phyloP scores from a whole-genome alignment of 2,797 vertebrate species.

The Gymnoscopelus braueri region DNA sequence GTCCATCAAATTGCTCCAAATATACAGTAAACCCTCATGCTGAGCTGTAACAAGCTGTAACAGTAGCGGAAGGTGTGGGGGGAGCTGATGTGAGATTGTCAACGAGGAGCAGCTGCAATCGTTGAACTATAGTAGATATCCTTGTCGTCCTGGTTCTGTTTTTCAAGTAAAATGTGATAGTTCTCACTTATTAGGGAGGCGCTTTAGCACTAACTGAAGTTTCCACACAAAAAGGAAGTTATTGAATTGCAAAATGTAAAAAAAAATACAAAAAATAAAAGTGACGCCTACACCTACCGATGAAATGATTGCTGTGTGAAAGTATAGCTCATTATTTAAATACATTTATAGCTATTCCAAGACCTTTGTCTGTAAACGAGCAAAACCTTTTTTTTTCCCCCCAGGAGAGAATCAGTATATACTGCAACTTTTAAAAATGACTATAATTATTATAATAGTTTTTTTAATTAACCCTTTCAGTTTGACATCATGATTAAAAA shows the following conservation, averaged over 20 bases:
- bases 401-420: too few relatives aligned
- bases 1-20: constrained; percentile 82
- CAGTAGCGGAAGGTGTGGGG: constrained; percentile 28
- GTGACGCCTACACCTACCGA: neutral
- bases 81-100: constrained; percentile 29
- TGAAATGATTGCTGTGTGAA: neutral
- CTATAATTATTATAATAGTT: too few relatives aligned
- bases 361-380: neutral
- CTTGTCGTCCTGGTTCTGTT: too few relatives aligned
- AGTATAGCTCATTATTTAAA: neutral
- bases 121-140: constrained; percentile 19
- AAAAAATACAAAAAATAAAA: neutral
- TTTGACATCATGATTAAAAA: too few relatives aligned
- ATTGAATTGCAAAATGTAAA: too few relatives aligned
- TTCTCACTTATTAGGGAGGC: neutral
- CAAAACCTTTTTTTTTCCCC: neutral
- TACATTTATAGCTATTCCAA: neutral
- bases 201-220: too few relatives aligned
- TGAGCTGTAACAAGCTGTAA: constrained; percentile 54
- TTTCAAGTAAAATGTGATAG: neutral
- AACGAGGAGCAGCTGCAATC: constrained; percentile 38
- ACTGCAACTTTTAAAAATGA: too few relatives aligned
- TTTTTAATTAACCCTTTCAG: too few relatives aligned
- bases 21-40: constrained; percentile 70
- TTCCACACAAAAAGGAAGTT: too few relatives aligned